Conservation (phyloP, 2,888 invertebrate genomes). For the Itoplectis maculator region DNA sequence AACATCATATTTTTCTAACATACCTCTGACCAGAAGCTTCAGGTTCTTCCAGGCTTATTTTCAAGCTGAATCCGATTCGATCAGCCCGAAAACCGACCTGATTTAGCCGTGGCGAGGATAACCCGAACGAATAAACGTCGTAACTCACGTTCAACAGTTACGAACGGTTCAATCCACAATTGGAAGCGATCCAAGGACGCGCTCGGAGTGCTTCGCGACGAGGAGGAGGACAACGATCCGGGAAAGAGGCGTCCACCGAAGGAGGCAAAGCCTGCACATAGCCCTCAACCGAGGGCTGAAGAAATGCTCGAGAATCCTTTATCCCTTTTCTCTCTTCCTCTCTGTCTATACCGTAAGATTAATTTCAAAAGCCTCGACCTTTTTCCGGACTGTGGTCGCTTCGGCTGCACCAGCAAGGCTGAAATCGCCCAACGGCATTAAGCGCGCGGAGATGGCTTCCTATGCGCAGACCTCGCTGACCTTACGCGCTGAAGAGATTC, state of each 20-base stretch:
- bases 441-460: neutral
- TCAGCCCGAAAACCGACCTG: conserved; percentile 27
- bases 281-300: conserved; percentile 17
- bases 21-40: conserved; percentile 20
- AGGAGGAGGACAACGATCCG: conserved; percentile 26
- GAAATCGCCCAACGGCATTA: neutral
- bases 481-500: neutral
- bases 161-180: conserved; percentile 81
- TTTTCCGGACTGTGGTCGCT: neutral
- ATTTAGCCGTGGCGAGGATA: conserved; percentile 37
- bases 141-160: conserved; percentile 82
- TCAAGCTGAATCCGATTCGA: neutral
- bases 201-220: conserved; percentile 31
- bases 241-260: conserved; percentile 5
- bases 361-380: conserved; percentile 36
- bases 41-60: conserved; percentile 6
- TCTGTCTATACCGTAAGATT: conserved; percentile 34
- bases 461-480: neutral
- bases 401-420: conserved; percentile 5
- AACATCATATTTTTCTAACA: neutral
- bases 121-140: conserved; percentile 72
- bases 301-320: conserved; percentile 33
- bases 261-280: neutral
- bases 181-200: conserved; percentile 79
- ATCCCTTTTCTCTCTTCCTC: neutral